Evolutionary conservation across 2,113 vertebrate genomes (phyloP).

Genomic region (Bettongia penicillata): DNA sequence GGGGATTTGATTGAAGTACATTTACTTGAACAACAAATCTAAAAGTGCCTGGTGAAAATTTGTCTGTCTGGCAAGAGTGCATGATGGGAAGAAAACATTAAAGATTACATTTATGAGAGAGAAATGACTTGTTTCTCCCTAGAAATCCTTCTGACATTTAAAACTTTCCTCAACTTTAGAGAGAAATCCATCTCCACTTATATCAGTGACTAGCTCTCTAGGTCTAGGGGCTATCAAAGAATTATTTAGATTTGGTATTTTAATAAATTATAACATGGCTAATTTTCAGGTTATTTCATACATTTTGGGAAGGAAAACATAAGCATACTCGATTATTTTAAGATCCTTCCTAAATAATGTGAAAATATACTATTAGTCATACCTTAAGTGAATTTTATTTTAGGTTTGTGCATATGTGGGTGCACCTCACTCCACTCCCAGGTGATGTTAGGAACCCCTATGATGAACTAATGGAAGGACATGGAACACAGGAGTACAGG

Average conservation of each 20-base stretch:
- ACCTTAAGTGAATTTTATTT: neutral
- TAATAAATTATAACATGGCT: constrained; percentile 24
- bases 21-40: constrained; percentile 33
- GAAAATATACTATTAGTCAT: neutral
- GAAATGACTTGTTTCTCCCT: neutral
- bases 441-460: neutral
- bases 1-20: neutral
- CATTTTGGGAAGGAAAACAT: neutral
- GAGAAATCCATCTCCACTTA: neutral
- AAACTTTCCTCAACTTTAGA: neutral
- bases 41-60: neutral
- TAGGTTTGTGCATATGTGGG: neutral
- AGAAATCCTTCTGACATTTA: constrained; percentile 18
- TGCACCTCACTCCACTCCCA: neutral
- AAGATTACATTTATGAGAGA: constrained; percentile 18
- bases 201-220: neutral
- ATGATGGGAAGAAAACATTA: constrained; percentile 17
- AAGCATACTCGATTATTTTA: neutral
- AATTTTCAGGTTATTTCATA: constrained; percentile 9
- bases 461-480: neutral
- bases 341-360: neutral
- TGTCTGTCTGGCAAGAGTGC: neutral
- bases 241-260: neutral
- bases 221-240: constrained; percentile 7
- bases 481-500: neutral